These are phyloP conservation scores for Nysson spinosus DNA, from an alignment of 2,888 invertebrate genomes.

Conservation along the genomic window DNA sequence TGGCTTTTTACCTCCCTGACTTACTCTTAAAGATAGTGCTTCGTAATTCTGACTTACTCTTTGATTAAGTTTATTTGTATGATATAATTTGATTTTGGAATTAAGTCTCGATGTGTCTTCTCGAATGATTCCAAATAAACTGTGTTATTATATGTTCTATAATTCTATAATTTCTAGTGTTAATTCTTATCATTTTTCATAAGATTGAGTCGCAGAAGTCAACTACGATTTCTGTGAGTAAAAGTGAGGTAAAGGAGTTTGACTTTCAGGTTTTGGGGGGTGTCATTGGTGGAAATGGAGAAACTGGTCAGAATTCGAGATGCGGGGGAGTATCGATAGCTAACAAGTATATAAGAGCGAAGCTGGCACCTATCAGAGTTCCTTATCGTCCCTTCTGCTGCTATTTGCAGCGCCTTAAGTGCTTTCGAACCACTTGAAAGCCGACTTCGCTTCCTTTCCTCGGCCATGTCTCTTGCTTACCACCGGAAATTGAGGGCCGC, in stretches of 20 bases:
- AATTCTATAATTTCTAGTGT: too few species aligned
- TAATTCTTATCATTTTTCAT: background rate
- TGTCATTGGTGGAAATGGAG: background rate
- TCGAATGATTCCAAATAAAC: too few species aligned
- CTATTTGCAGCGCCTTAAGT: constrained; percentile 46
- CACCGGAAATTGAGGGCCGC: constrained; percentile 50
- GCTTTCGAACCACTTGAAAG: constrained; percentile 32
- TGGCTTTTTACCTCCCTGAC: too few species aligned
- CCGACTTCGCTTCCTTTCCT: constrained; percentile 6
- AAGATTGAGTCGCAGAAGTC: background rate
- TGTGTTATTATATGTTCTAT: too few species aligned
- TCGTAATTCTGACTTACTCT: too few species aligned
- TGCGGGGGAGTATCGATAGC: constrained; percentile 41
- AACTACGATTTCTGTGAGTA: background rate
- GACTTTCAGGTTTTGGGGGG: constrained; percentile 5
- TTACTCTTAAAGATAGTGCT: too few species aligned
- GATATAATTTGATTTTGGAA: too few species aligned
- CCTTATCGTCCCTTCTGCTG: constrained; percentile 28
- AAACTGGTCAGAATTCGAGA: constrained; percentile 21
- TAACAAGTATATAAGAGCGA: too few species aligned
- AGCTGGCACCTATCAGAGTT: constrained; percentile 20
- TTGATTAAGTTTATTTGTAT: too few species aligned
- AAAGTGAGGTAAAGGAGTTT: background rate
- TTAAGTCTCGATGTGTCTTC: too few species aligned
- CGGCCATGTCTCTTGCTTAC: constrained; percentile 6